Percentiles rank a stretch among this genome's conserved stretches.
These are phyloP conservation scores for Diloba caeruleocephala DNA, from an alignment of 2,888 invertebrate species.

Conservation along the genomic window DNA sequence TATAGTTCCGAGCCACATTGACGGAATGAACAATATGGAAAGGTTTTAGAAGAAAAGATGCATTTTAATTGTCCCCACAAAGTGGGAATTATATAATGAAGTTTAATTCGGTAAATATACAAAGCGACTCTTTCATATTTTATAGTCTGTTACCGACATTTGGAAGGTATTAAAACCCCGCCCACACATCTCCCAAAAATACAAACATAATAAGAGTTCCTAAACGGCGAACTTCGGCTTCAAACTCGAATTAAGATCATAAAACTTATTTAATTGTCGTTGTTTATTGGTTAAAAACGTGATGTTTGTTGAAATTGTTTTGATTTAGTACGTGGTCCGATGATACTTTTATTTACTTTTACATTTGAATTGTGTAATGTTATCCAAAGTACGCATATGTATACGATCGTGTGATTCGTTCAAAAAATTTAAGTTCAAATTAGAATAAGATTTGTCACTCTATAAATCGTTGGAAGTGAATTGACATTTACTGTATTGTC, in stretches of 20 bases:
- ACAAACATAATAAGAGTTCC: slow-evolving; percentile 30
- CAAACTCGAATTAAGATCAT: slow-evolving; percentile 12
- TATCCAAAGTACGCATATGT: no score
- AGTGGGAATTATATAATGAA: slow-evolving; percentile 25
- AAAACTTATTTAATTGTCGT: slow-evolving; percentile 16
- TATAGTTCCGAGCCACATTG: slow-evolving; percentile 58
- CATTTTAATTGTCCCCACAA: slow-evolving; percentile 44
- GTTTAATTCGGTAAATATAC: slow-evolving; percentile 25
- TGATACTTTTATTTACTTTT: not conserved
- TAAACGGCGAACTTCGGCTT: slow-evolving; percentile 22
- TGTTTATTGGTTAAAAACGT: slow-evolving; percentile 15
- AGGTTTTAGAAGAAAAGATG: slow-evolving; percentile 38
- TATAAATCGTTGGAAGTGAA: no score
- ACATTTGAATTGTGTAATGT: no score
- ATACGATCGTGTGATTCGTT: no score
- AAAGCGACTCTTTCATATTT: slow-evolving; percentile 22
- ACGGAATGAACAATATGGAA: slow-evolving; percentile 47
- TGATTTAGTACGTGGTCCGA: not conserved
- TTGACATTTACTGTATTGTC: no score
- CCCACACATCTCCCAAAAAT: slow-evolving; percentile 12
- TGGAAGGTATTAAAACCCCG: slow-evolving; percentile 25
- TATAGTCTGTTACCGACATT: slow-evolving; percentile 37
- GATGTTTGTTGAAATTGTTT: not conserved
- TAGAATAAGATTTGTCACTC: no score
- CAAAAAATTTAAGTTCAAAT: no score